Evolutionary conservation across 2,888 invertebrate species (phyloP).

Genomic region (Megalurothrips usitatus): DNA sequence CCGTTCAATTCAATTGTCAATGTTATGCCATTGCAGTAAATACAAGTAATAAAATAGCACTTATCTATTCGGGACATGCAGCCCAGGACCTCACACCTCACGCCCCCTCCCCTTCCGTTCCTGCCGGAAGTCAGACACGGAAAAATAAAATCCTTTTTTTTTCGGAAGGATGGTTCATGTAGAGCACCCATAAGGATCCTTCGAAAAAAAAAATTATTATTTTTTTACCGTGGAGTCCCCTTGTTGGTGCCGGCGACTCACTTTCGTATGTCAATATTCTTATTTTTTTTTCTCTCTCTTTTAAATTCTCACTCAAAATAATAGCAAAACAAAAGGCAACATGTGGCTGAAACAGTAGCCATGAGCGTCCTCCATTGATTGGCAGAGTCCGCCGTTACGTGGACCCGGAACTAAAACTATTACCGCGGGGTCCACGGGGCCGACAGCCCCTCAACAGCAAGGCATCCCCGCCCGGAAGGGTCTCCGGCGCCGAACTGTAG

Average conservation of each 20-base stretch:
- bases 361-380: conserved; percentile 12
- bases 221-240: no score
- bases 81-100: not conserved
- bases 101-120: not conserved
- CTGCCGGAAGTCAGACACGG: not conserved
- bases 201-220: no score
- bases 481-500: no score
- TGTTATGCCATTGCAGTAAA: conserved; percentile 16
- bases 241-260: not conserved
- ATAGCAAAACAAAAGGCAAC: conserved; percentile 8
- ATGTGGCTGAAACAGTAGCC: conserved; percentile 3
- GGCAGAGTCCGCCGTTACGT: not conserved
- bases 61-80: not conserved
- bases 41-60: conserved; percentile 25
- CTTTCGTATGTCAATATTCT: not conserved
- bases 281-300: no score
- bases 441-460: not conserved
- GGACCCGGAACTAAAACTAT: no score
- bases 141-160: no score
- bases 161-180: no score
- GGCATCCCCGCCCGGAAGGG: no score
- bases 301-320: conserved; percentile 12
- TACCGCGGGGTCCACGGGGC: no score
- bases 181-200: no score
- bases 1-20: conserved; percentile 22